Base-by-base conservation (phyloP, 1,140 invertebrate genomes). In the Macrosteles quadrilineatus region DNA sequence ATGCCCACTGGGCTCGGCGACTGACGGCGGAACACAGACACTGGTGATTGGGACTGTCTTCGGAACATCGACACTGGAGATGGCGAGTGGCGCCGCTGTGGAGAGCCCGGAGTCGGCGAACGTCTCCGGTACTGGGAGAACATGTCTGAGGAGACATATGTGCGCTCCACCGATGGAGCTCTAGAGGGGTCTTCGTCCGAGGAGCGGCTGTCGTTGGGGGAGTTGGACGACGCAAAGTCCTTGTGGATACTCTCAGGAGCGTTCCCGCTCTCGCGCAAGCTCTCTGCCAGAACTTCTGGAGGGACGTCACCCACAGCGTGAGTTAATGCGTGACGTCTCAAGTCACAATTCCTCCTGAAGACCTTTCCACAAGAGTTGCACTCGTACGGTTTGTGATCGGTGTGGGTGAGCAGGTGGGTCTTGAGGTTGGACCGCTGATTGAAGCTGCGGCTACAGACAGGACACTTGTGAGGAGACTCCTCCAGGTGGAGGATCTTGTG, bases 401-500 rank as follows among this genome's bases (percentile, higher is more conserved):
- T 97, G 80, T 97, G 96, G 0, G 95, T 97, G 19, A 97, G 85
- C n/a, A 96, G 84, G 81, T 98, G 95, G 0, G 94, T 97, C 79
- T 96, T 96, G 47, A 97, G 83, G 78, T 97, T 96, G 43, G 92
- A 95, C 21, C 95, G 89, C 78, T 97, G 93, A 78, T 95, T 95
- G 80, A 96, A 97, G 71, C 90, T 91, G 57, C 93, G 85, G 68
- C 90, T 90, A 81, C 94, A 96, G 0, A 94, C 92, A 0, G 92
- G 93, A 77, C 94, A 96, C 80, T 95, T 95, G 83, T 96, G 93
- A 0, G 93, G 94, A 0, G 92, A 94, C 77, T 96, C 93, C 78
- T 95, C 93, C 89, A 95, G 90, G 79, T 96, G 94, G 3, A 95
- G 85, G 76, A 96, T 95, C 79, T 94, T 94, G 85, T 98, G 96